Conservation (phyloP, 2,113 vertebrate species). For the Numida meleagris region DNA sequence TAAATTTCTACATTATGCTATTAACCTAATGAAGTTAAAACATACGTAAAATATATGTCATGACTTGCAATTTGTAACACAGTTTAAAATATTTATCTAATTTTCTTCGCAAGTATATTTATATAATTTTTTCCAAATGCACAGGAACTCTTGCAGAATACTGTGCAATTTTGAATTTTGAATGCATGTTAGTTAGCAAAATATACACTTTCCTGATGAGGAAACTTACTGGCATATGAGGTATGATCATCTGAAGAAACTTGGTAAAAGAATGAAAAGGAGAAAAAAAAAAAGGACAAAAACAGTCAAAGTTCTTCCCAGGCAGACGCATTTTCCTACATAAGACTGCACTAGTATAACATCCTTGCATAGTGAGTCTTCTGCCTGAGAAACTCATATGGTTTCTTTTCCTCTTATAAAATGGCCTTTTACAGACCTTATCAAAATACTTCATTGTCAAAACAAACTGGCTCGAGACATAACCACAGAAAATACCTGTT, state of each 20-base stretch:
- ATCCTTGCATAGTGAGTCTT: background rate
- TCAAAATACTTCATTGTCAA: background rate
- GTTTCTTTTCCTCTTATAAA: background rate
- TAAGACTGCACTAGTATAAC: background rate
- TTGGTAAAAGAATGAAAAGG: background rate
- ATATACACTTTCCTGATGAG: background rate
- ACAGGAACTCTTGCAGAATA: background rate
- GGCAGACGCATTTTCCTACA: background rate
- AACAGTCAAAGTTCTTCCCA: background rate
- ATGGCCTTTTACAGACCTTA: background rate
- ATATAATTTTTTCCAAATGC: background rate
- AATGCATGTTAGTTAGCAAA: background rate
- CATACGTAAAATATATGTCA: background rate
- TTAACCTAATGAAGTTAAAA: background rate
- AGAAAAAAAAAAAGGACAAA: background rate
- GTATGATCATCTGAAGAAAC: background rate
- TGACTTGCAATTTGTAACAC: background rate
- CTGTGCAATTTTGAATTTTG: background rate
- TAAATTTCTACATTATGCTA: background rate
- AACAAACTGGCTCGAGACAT: background rate
- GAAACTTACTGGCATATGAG: background rate
- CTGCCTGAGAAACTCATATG: background rate
- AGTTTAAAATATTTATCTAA: background rate
- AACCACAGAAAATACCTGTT: background rate
- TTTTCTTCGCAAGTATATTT: background rate